phyloP scores from a whole-genome alignment of 2,113 vertebrate genomes.

The Salvelinus namaycush region DNA sequence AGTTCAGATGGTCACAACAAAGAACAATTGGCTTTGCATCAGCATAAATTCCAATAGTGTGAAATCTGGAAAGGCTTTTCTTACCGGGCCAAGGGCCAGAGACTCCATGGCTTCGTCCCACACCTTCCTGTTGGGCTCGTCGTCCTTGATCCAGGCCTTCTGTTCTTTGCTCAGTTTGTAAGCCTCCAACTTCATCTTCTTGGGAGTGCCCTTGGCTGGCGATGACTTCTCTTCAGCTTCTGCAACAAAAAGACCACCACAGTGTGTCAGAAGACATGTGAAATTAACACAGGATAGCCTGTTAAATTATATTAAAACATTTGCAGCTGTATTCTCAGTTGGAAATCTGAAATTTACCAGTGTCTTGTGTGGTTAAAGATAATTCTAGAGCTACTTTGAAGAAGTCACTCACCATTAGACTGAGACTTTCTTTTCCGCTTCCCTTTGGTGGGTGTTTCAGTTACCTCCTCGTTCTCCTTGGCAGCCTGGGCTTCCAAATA shows the following conservation, averaged over 20 bases:
- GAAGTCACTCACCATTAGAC: slow-evolving; percentile 52
- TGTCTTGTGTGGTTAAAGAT: neutral
- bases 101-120: slow-evolving; percentile 89
- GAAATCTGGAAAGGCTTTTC: neutral
- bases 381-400: neutral
- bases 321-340: no score
- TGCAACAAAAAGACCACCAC: no score
- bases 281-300: no score
- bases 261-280: neutral
- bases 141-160: slow-evolving; percentile 83
- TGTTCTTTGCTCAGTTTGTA: slow-evolving; percentile 88
- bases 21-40: no score
- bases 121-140: slow-evolving; percentile 88
- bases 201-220: slow-evolving; percentile 71
- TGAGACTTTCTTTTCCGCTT: slow-evolving; percentile 89
- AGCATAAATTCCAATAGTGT: no score
- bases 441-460: slow-evolving; percentile 73
- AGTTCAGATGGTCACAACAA: no score
- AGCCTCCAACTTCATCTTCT: slow-evolving; percentile 87
- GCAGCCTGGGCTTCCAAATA: slow-evolving; percentile 86
- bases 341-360: no score
- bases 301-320: no score
- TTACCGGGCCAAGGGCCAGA: slow-evolving; percentile 87
- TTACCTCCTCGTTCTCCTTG: slow-evolving; percentile 69
- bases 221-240: slow-evolving; percentile 52